A percentile compares a stretch with the other conserved stretches of the same genome.
Evolutionary conservation across 2,888 invertebrate species (phyloP).

Genomic region (Epistrophe eligans): DNA sequence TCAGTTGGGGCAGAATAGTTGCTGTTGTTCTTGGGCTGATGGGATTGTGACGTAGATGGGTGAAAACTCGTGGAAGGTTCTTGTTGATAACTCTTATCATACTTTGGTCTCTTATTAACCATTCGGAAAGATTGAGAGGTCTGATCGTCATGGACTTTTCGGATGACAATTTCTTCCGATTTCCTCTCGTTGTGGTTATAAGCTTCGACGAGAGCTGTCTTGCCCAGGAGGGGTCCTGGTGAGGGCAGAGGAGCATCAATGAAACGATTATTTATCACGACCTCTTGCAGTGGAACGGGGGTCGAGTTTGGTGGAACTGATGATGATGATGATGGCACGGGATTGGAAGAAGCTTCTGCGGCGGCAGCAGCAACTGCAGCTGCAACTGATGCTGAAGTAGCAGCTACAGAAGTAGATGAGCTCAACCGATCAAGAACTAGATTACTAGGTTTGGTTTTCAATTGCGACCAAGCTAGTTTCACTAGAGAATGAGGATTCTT

Average conservation of each 20-base stretch:
- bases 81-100: slow-evolving; percentile 62
- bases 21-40: slow-evolving; percentile 11
- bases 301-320: slow-evolving; percentile 31
- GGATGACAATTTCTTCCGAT: slow-evolving; percentile 81
- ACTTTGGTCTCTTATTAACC: slow-evolving; percentile 50
- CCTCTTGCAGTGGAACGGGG: slow-evolving; percentile 47
- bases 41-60: slow-evolving; percentile 33
- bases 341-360: slow-evolving; percentile 31
- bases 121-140: slow-evolving; percentile 72
- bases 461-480: slow-evolving; percentile 83
- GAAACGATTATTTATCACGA: slow-evolving; percentile 81
- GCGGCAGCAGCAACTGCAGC: slow-evolving; percentile 28
- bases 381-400: slow-evolving; percentile 39
- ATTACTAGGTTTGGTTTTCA: slow-evolving; percentile 86
- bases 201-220: slow-evolving; percentile 91
- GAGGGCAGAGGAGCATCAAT: slow-evolving; percentile 89
- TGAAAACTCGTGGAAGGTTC: slow-evolving; percentile 50
- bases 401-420: slow-evolving; percentile 37
- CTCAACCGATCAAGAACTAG: slow-evolving; percentile 84
- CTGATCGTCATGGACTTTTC: slow-evolving; percentile 83
- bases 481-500: slow-evolving; percentile 81
- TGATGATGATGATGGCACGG: slow-evolving; percentile 40
- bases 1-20: slow-evolving; percentile 86
- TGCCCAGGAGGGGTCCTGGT: slow-evolving; percentile 92
- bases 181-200: slow-evolving; percentile 83